Percentiles rank a stretch among this genome's conserved stretches.
Conservation (phyloP, 2,797 vertebrate genomes). For the Urophycis tenuis region DNA sequence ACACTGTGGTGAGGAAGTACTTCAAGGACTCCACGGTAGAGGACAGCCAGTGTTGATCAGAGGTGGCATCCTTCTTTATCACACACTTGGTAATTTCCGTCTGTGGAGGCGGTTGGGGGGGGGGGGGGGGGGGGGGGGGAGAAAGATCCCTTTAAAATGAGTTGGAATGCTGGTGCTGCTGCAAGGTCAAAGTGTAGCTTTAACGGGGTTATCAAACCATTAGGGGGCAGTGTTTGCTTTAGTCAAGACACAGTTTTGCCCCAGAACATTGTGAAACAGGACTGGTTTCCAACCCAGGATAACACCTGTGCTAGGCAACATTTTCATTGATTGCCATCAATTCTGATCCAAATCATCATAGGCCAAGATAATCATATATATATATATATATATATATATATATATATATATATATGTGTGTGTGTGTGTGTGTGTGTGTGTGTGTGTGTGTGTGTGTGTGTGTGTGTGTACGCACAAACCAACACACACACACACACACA, state of each 20-base stretch:
- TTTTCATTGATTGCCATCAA: too few relatives aligned
- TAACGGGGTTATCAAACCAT: background rate
- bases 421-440: too few relatives aligned
- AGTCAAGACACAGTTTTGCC: background rate
- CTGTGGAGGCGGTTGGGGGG: conserved; percentile 37
- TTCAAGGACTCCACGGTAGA: conserved; percentile 77
- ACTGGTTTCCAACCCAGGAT: too few relatives aligned
- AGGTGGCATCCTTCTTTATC: conserved; percentile 76
- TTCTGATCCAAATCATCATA: too few relatives aligned
- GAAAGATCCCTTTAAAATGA: background rate
- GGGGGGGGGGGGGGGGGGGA: background rate
- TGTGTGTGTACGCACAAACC: too few relatives aligned
- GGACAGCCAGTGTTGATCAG: conserved; percentile 80
- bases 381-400: too few relatives aligned
- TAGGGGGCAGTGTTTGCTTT: background rate
- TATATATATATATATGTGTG: too few relatives aligned
- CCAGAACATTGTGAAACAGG: too few relatives aligned
- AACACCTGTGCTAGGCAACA: too few relatives aligned
- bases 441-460: too few relatives aligned
- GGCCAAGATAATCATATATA: too few relatives aligned
- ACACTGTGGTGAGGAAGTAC: conserved; percentile 83
- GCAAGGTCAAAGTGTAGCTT: background rate
- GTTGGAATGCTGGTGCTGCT: background rate
- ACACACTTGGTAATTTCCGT: conserved; percentile 86
- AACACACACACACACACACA: too few relatives aligned